Evolutionary conservation across 2,888 invertebrate species (phyloP).

Genomic region (Drosophila lacicola): DNA sequence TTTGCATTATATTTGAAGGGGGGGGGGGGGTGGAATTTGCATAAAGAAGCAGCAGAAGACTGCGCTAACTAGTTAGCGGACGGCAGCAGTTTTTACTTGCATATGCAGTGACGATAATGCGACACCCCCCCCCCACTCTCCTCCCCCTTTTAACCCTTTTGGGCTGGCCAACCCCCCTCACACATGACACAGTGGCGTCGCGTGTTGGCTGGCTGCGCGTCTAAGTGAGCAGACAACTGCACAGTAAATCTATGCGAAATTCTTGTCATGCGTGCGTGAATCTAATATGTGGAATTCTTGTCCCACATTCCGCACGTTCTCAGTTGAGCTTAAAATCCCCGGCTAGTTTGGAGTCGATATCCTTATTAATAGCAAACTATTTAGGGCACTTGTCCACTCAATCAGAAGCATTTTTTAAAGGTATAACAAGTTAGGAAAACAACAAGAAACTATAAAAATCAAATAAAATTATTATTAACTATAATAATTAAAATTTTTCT

Average conservation of each 20-base stretch:
- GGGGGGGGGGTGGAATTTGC: slow-evolving; percentile 47
- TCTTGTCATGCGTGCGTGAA: slow-evolving; percentile 37
- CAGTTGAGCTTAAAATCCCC: slow-evolving; percentile 5
- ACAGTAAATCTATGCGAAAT: slow-evolving; percentile 46
- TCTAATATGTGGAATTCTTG: slow-evolving; percentile 25
- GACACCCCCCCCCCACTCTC: slow-evolving; percentile 22
- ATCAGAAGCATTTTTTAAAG: not conserved
- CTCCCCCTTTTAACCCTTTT: slow-evolving; percentile 32
- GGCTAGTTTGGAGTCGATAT: slow-evolving; percentile 4
- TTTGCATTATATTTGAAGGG: slow-evolving; percentile 19
- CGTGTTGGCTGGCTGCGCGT: slow-evolving; percentile 43
- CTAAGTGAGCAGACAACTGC: slow-evolving; percentile 38
- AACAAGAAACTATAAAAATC: too few species aligned
- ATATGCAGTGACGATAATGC: slow-evolving; percentile 59
- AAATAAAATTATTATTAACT: too few species aligned
- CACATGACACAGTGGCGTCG: not conserved
- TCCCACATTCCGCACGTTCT: slow-evolving; percentile 9
- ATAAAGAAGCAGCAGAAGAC: slow-evolving; percentile 41
- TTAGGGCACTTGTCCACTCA: not conserved
- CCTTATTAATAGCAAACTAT: slow-evolving; percentile 1
- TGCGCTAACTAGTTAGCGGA: slow-evolving; percentile 66
- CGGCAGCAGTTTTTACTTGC: slow-evolving; percentile 57
- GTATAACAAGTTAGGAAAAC: too few species aligned
- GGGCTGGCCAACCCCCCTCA: slow-evolving; percentile 7
- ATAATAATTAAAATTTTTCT: too few species aligned